phyloP scores from a whole-genome alignment of 2,888 invertebrate species.

The Eledone cirrhosa region DNA sequence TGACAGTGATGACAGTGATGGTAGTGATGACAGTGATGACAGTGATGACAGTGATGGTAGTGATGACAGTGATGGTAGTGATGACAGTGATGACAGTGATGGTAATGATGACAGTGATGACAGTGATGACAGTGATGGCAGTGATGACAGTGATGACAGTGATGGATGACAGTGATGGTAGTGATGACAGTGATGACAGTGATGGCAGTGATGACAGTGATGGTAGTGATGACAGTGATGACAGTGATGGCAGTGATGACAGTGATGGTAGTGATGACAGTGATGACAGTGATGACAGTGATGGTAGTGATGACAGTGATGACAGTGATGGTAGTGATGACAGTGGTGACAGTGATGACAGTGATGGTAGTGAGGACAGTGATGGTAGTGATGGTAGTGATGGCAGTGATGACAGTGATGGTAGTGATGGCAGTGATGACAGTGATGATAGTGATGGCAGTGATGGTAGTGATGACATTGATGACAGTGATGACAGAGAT shows the following conservation, averaged over 20 bases:
- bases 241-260: constrained; percentile 17
- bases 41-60: constrained; percentile 8
- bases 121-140: constrained; percentile 8
- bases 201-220: constrained; percentile 2
- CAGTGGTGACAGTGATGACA: too few species aligned
- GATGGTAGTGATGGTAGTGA: too few species aligned
- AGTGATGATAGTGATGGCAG: constrained; percentile 3
- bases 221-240: constrained; percentile 3
- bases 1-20: neutral
- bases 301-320: constrained; percentile 13
- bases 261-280: constrained; percentile 22
- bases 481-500: too few species aligned
- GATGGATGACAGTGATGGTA: too few species aligned
- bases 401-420: constrained; percentile 21
- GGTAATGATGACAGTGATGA: neutral
- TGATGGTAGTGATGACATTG: too few species aligned
- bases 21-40: neutral
- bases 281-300: too few species aligned
- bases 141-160: neutral
- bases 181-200: constrained; percentile 18
- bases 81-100: constrained; percentile 18
- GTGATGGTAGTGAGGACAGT: too few species aligned
- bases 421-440: constrained; percentile 5
- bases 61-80: constrained; percentile 16
- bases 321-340: constrained; percentile 7